Evolutionary conservation across 2,113 vertebrate species (phyloP).

Genomic region (Melanerpes aurifrons): DNA sequence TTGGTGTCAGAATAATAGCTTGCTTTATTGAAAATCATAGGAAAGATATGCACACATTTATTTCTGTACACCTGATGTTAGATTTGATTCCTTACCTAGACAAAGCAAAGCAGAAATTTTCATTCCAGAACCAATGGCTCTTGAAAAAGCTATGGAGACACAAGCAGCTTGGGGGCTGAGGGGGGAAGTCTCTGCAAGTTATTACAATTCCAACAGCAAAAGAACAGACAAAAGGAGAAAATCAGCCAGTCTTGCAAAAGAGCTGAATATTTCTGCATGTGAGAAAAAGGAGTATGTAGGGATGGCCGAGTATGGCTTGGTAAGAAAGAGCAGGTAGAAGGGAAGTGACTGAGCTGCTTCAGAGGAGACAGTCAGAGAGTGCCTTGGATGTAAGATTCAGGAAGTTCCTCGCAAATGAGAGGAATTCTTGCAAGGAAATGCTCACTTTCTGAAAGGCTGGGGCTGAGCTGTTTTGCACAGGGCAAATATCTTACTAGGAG

Average conservation of each 20-base stretch:
- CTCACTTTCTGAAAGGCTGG: not conserved
- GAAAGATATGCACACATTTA: not conserved
- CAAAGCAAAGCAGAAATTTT: not conserved
- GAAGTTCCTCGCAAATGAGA: not conserved
- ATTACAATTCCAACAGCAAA: not conserved
- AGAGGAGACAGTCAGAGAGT: not conserved
- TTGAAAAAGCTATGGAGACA: not conserved
- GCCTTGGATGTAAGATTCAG: not conserved
- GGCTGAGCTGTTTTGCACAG: not conserved
- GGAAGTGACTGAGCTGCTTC: not conserved
- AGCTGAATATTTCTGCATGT: not conserved
- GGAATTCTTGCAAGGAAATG: not conserved
- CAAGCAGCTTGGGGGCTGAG: not conserved
- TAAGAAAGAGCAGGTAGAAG: not conserved
- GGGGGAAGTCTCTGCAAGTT: not conserved
- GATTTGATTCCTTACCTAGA: not conserved
- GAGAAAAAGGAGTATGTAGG: not conserved
- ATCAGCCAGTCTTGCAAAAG: not conserved
- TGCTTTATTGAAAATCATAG: not conserved
- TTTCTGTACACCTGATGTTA: not conserved
- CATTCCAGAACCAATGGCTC: not conserved
- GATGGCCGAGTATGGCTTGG: not conserved
- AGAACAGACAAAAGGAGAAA: not conserved
- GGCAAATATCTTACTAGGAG: not conserved
- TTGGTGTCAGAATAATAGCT: not conserved